Percentiles rank a stretch among this genome's conserved stretches.
phyloP scores from a whole-genome alignment of 2,113 vertebrate genomes.

The Pachyramphus minor region DNA sequence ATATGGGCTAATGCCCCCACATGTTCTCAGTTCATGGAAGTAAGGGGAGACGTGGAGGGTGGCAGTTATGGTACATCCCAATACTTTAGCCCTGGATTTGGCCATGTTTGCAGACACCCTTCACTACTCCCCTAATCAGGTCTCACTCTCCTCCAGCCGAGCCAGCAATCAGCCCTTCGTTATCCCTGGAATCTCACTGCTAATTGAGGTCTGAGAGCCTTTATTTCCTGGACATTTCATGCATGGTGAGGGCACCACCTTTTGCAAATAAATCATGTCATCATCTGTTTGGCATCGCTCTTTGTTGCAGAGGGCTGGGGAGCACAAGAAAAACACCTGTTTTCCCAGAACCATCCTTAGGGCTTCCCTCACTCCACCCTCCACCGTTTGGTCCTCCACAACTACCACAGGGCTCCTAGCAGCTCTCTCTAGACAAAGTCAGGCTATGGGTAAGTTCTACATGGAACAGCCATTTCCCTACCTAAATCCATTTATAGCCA shows the following conservation, averaged over 20 bases:
- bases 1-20: not conserved
- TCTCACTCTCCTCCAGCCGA: not conserved
- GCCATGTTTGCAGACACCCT: constrained; percentile 22
- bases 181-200: constrained; percentile 29
- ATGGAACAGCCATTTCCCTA: not conserved
- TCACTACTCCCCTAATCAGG: not conserved
- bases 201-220: constrained; percentile 39
- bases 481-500: not conserved
- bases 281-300: not conserved
- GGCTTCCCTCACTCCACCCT: not conserved
- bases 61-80: not conserved
- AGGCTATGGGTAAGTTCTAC: not conserved
- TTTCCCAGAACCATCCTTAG: not conserved
- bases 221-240: constrained; percentile 63
- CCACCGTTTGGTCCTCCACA: not conserved
- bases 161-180: not conserved
- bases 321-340: not conserved
- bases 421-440: not conserved
- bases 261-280: constrained; percentile 51
- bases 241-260: constrained; percentile 50
- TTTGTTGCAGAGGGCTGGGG: not conserved
- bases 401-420: not conserved
- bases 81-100: not conserved
- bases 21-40: not conserved
- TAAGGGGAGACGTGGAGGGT: not conserved